Base-by-base conservation (phyloP, 2,113 vertebrate genomes). In the Malurus melanocephalus region DNA sequence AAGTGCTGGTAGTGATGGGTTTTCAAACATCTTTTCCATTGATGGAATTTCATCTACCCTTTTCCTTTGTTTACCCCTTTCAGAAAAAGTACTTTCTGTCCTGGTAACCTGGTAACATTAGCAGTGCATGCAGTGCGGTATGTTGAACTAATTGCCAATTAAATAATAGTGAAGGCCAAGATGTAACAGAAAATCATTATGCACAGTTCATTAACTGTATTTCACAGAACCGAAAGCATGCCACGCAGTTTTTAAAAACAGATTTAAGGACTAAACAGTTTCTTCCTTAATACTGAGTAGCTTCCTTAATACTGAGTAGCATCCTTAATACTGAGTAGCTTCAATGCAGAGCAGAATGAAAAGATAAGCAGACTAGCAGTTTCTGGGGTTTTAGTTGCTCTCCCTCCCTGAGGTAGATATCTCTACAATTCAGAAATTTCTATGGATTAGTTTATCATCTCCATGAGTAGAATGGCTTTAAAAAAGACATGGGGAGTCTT, bases 131-230 rank as follows among this genome's bases (percentile, higher is more conserved):
- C 10, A 8, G 22, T 56, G 88, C 1, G 3, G 59, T 85, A 74
- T 87, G 87, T 90, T 93, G 87, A 91, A 91, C 89, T 92, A 95
- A 95, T 94, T 95, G 83, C 71, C 84, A 93, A 73, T 94, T 92
- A 94, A 91, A 85, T 91, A 88, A 88, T 66, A 45, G 59, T 28
- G 59, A 78, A 91, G 88, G 62, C 77, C 71, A 87, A 76, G 83
- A 64, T 95, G 83, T 93, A 93, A 93, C 77, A 90, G 90, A 87
- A 92, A 66, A 90, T 93, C 35, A 78, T 92, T 94, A 80, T 87
- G 71, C 83, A 76, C 77, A 52, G 83, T 93, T 96, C 86, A 85
- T 93, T 95, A 94, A 45, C 62, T 92, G 67, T 40, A 38, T 95
- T 96, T 94, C 93, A 76, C 77, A 87, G 77, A 80, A 89, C 46